Evolutionary conservation across 1,140 invertebrate species (phyloP).

Genomic region (Stenopsyche tienmushanensis): DNA sequence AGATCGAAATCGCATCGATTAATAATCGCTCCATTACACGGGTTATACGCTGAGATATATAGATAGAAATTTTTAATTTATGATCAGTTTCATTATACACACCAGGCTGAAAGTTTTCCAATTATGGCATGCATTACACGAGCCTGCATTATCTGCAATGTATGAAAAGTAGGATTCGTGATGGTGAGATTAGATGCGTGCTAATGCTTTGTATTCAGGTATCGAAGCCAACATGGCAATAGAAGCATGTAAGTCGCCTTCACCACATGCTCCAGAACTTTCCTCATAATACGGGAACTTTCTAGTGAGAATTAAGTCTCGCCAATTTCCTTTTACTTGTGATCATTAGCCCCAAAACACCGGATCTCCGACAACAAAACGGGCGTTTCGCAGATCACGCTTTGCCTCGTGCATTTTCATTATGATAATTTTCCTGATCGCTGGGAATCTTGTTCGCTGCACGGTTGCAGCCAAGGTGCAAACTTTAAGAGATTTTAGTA

Average conservation of each 20-base stretch:
- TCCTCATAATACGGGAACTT: conserved; percentile 35
- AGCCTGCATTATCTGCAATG: too few species aligned
- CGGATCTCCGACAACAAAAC: not conserved
- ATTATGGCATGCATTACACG: too few species aligned
- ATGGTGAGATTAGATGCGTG: too few species aligned
- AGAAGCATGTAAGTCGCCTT: not conserved
- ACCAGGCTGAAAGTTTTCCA: too few species aligned
- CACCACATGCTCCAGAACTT: conserved; percentile 27
- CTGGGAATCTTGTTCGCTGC: not conserved
- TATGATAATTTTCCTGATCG: not conserved
- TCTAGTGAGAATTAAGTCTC: conserved; percentile 20
- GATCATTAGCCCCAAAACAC: conserved; percentile 7
- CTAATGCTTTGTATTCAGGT: conserved; percentile 1
- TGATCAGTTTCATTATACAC: too few species aligned
- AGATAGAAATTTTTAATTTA: too few species aligned
- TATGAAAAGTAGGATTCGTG: too few species aligned
- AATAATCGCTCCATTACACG: too few species aligned
- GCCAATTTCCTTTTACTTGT: conserved; percentile 8
- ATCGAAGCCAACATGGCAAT: not conserved
- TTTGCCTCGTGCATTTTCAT: not conserved
- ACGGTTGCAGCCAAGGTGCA: conserved; percentile 10
- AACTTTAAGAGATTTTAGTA: conserved; percentile 27
- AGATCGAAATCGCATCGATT: too few species aligned
- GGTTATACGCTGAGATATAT: too few species aligned
- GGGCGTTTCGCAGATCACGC: not conserved